Evolutionary conservation across 2,888 invertebrate genomes (phyloP).

Genomic region (Thereva nobilitata): DNA sequence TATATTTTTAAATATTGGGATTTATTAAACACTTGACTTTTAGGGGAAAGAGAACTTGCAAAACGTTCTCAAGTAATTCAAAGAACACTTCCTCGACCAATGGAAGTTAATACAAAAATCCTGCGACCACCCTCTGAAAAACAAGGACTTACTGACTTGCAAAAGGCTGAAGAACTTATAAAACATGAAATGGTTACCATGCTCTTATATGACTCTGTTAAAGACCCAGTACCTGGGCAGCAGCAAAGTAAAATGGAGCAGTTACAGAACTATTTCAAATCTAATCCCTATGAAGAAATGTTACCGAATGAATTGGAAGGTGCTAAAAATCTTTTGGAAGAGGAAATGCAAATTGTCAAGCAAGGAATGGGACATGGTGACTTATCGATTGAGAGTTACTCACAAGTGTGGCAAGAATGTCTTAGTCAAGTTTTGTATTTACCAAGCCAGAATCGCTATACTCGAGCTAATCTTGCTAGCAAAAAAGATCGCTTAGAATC

Average conservation of each 20-base stretch:
- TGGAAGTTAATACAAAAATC: constrained; percentile 82
- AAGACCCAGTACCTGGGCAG: constrained; percentile 68
- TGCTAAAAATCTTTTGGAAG: constrained; percentile 69
- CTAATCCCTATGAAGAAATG: constrained; percentile 81
- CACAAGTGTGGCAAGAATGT: constrained; percentile 97
- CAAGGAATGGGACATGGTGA: constrained; percentile 96
- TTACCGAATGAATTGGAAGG: constrained; percentile 67
- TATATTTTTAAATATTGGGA: constrained; percentile 7
- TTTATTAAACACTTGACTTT: neutral
- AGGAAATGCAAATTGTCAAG: constrained; percentile 89
- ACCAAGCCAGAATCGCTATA: constrained; percentile 90
- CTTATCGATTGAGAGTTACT: constrained; percentile 85
- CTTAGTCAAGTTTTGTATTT: constrained; percentile 88
- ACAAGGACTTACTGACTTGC: constrained; percentile 80
- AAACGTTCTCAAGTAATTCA: constrained; percentile 86
- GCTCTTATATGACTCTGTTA: constrained; percentile 86
- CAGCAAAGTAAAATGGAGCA: constrained; percentile 60
- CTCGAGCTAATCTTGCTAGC: constrained; percentile 90
- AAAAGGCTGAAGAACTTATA: constrained; percentile 94
- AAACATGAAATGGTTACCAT: constrained; percentile 96
- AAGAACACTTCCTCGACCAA: constrained; percentile 79
- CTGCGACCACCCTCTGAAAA: constrained; percentile 76
- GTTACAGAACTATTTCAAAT: constrained; percentile 80
- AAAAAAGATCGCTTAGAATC: constrained; percentile 96
- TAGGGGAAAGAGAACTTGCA: constrained; percentile 60